phyloP scores from a whole-genome alignment of 2,797 vertebrate species.

The Hirundo rustica region DNA sequence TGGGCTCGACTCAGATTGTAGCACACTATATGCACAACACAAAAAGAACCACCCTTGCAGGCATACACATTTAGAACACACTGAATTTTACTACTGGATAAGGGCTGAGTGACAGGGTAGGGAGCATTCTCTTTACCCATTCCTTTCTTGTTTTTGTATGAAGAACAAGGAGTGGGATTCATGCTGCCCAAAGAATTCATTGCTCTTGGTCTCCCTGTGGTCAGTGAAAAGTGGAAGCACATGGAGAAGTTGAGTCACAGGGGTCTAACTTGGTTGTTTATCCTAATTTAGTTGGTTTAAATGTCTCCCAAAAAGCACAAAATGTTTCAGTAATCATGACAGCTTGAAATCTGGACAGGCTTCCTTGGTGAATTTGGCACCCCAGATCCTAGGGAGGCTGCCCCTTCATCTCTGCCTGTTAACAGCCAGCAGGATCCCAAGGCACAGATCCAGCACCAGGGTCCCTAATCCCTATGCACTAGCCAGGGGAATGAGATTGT shows the following conservation, averaged over 20 bases:
- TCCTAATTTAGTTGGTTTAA: not conserved
- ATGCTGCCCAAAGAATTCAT: not conserved
- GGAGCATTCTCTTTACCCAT: fast-evolving
- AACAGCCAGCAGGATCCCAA: not conserved
- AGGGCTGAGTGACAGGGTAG: not conserved
- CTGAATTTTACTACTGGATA: not conserved
- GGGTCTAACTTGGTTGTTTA: not conserved
- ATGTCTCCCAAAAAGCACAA: not conserved
- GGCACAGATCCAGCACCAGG: not conserved
- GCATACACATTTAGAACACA: not conserved
- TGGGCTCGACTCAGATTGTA: not conserved
- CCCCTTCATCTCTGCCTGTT: not conserved
- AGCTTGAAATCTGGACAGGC: not conserved
- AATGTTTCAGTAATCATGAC: not conserved
- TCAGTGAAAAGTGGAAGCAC: not conserved
- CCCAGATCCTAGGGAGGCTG: not conserved
- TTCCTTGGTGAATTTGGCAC: not conserved
- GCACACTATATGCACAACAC: not conserved
- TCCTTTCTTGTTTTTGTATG: not conserved
- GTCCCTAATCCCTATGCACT: not conserved
- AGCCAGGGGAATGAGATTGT: not conserved
- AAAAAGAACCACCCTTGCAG: not conserved
- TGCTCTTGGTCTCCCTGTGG: not conserved
- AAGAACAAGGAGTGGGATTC: not conserved
- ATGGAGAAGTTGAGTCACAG: not conserved